Evolutionary conservation across 1,140 invertebrate genomes (phyloP).

Genomic region (Drosophila teissieri): DNA sequence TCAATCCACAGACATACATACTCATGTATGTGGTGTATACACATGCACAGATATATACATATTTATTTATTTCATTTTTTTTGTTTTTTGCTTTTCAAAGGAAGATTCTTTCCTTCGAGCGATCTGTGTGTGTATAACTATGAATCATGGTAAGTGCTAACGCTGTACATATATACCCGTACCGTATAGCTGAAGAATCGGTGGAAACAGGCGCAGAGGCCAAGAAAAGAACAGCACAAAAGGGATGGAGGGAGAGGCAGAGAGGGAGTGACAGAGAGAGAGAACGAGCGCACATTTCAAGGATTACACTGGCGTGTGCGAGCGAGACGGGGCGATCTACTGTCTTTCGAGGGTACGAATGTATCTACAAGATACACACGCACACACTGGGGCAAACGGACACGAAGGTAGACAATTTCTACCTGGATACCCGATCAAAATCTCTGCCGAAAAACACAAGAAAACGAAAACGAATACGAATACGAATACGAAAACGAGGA

Average conservation of each 20-base stretch:
- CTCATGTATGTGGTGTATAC: not conserved
- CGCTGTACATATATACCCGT: conserved; percentile 23
- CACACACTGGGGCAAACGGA: conserved; percentile 24
- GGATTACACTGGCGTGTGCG: conserved; percentile 31
- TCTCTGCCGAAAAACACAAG: conserved; percentile 70
- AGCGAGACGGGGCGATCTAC: conserved; percentile 47
- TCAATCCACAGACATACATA: conserved; percentile 22
- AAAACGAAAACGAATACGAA: conserved; percentile 42
- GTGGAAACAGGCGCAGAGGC: conserved; percentile 13
- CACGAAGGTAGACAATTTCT: conserved; percentile 73
- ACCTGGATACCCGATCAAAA: conserved; percentile 81
- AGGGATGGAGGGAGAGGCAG: not conserved
- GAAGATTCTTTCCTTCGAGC: conserved; percentile 24
- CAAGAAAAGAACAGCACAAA: conserved; percentile 28
- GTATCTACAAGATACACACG: conserved; percentile 69
- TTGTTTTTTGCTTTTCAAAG: conserved; percentile 11
- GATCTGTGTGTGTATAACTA: conserved; percentile 53
- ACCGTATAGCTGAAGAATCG: conserved; percentile 10
- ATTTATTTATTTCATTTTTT: conserved; percentile 7
- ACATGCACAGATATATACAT: not conserved
- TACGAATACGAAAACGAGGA: conserved; percentile 9
- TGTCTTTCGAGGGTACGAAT: conserved; percentile 51
- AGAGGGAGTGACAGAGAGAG: conserved; percentile 11
- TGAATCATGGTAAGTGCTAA: conserved; percentile 77
- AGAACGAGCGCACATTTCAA: conserved; percentile 19